Evolutionary conservation across 2,888 invertebrate genomes (phyloP).

Genomic region (Artemia sinica): DNA sequence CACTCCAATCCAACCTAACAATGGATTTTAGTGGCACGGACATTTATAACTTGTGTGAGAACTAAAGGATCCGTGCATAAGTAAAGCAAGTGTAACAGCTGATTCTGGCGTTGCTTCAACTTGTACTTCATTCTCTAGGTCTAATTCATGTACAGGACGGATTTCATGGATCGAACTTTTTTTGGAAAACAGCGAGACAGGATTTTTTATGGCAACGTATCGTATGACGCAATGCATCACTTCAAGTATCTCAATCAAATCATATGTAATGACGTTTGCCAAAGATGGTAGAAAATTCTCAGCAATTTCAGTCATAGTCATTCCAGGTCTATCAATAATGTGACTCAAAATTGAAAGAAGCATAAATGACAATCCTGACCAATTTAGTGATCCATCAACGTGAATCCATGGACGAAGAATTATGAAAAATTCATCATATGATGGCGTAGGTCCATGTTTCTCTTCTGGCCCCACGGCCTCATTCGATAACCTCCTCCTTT

Average conservation of each 20-base stretch:
- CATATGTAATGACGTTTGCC: neutral
- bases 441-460: neutral
- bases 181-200: neutral
- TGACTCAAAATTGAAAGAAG: conserved; percentile 46
- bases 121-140: no score
- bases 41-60: no score
- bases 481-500: no score
- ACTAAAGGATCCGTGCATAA: no score
- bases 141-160: no score
- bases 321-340: conserved; percentile 44
- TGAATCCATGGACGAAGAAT: conserved; percentile 51
- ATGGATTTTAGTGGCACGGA: no score
- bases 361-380: conserved; percentile 48
- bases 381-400: conserved; percentile 52
- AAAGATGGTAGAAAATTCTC: conserved; percentile 44
- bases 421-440: conserved; percentile 26
- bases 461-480: no score
- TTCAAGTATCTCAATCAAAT: conserved; percentile 1
- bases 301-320: conserved; percentile 38
- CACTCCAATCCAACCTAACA: no score
- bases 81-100: no score
- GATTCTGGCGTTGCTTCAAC: no score
- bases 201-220: neutral
- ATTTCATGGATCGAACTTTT: no score
- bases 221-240: neutral